Base-by-base conservation (phyloP, 2,888 invertebrate genomes). In the Acheta domesticus region DNA sequence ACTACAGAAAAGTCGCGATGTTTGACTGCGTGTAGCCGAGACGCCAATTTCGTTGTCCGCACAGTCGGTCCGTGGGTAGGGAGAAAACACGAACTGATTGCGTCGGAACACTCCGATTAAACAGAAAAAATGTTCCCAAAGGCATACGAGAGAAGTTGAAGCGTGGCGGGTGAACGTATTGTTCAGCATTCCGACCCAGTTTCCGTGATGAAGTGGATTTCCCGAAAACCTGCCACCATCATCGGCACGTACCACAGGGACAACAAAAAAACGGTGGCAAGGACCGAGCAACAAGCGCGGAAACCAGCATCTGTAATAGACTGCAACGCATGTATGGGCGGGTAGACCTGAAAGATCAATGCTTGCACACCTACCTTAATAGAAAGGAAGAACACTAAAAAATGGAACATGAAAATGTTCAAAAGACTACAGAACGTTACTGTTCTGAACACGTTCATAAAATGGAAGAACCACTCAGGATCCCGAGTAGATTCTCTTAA, bases 151-250 rank as follows among this genome's bases (percentile, higher is more conserved):
- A 49, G 74, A 11, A 75, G 48, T 19, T 36, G 74, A 78, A 23
- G 73, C 1, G 48, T 74, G 49, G 23, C 36, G 36, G 78, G 74
- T 19, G 78, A 78, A 48, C 11, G 11, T 11, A 50, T 50, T 50
- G 50, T 16, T 50, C 16, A 50, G 16, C 50, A 50, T 50, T 50
- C 73, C n/a, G 78, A 74, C 12, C 73, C 62, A 74, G 75, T 78
- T 1, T 74, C 48, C 8, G 78, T 48, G 1, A 36, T 78, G 19
- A 73, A 74, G n/a, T 78, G 74, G 78, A 78, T 73, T 12, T 36
- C n/a, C 2, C 73, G 36, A 16, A 78, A 78, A 48, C 50, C 50
- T 11, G 50, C 16, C 50, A 12, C 50, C 50, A 50, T 50, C 12
- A 50, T 50, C 11, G 16, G 50, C 50, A 16, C 16, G 50, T 50